Evolutionary conservation across 1,140 invertebrate genomes (phyloP).

Genomic region (Leptinotarsa defecta): DNA sequence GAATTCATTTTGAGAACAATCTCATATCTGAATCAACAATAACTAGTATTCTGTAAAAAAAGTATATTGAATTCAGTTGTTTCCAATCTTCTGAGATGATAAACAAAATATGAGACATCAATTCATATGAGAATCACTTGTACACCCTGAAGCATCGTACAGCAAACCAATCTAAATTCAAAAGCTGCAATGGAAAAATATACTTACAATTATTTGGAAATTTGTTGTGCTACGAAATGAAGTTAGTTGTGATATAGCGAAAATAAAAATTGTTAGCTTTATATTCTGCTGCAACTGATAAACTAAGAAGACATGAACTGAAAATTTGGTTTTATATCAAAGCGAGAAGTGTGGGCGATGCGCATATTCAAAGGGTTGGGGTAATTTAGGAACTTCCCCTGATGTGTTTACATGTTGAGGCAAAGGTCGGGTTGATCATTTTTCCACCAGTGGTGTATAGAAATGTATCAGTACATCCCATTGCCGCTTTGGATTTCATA

Average conservation of each 20-base stretch:
- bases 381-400: conserved; percentile 14
- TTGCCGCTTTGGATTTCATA: too few relatives aligned
- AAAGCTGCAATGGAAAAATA: background rate
- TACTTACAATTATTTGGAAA: conserved; percentile 12
- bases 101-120: too few relatives aligned
- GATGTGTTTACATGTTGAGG: conserved; percentile 1
- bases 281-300: background rate
- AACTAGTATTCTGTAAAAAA: too few relatives aligned
- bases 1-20: too few relatives aligned
- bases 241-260: conserved; percentile 2
- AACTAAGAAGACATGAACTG: conserved; percentile 6
- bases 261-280: background rate
- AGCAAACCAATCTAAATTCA: too few relatives aligned
- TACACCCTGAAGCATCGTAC: too few relatives aligned
- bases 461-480: too few relatives aligned
- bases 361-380: conserved; percentile 21
- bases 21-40: too few relatives aligned
- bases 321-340: conserved; percentile 19
- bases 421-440: background rate
- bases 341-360: conserved; percentile 9
- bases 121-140: too few relatives aligned
- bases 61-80: too few relatives aligned
- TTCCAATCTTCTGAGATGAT: too few relatives aligned
- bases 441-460: conserved; percentile 10
- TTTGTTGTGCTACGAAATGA: conserved; percentile 5